Base-by-base conservation (phyloP, 1,140 invertebrate species). In the Proctacanthus coquilletti region DNA sequence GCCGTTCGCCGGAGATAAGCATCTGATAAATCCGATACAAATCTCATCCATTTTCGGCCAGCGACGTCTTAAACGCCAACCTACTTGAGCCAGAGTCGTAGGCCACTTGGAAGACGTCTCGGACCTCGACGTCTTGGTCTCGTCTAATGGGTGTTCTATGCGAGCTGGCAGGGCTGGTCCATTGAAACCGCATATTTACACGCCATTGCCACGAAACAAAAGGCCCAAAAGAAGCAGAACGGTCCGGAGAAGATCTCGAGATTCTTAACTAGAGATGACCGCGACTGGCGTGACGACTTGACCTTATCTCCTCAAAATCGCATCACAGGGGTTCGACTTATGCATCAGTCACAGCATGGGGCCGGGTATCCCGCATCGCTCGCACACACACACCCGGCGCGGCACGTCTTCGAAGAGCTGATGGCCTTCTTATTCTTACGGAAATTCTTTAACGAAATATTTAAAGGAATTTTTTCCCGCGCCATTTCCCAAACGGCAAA, bases 211-310 rank as follows among this genome's bases (percentile, higher is more conserved):
- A n/a, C n/a, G 23, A 9, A 27, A 27, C 8, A 8, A 27, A 13
- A 8, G 23, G 8, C 23, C 23, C 23, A 13, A 9, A 27, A 13
- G 8, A 8, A 13, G 13, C 8, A 9, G 8, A 9, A 9, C 13
- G 23, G 23, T 27, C 23, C 8, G 23, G 23, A 8, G 23, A 27
- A 27, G 13, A 27, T 13, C 23, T 27, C 23, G 23, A 9, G 8
- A 8, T 27, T 27, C 23, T 9, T 8, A 9, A 13, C 23, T 27
- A 27, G 23, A 27, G 36, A 38, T 38, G 36, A 38, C 25, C 36
- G 36, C 36, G 36, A 30, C 25, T 21, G 36, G 36, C 36, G 36
- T 38, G 36, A 27, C 36, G 36, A 38, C 36, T 38, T 38, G 36
- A 38, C 36, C 36, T 38, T 38, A 38, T 38, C 36, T 38, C 18